Evolutionary conservation across 2,888 invertebrate genomes (phyloP).

Genomic region (Saturnia pavonia): DNA sequence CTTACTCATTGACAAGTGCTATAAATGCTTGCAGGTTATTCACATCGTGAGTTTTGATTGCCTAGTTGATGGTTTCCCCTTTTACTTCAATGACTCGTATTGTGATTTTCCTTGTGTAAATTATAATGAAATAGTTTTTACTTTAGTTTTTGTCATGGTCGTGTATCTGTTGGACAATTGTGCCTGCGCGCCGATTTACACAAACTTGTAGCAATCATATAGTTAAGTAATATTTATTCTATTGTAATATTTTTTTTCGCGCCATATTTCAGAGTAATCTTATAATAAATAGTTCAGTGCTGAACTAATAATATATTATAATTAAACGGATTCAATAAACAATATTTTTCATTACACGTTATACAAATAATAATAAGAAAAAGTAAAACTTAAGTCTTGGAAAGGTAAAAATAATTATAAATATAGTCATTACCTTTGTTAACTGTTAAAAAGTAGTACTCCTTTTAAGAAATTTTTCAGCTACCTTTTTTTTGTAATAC

Average conservation of each 20-base stretch:
- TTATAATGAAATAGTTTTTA: conserved; percentile 5
- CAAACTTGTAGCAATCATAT: background rate
- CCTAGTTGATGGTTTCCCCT: conserved; percentile 4
- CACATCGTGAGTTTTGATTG: conserved; percentile 5
- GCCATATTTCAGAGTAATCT: background rate
- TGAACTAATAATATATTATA: no score
- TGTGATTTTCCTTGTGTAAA: conserved; percentile 5
- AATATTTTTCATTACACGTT: no score
- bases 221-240: background rate
- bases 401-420: no score
- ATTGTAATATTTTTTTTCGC: background rate
- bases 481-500: background rate
- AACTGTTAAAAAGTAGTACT: no score
- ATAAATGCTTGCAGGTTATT: conserved; percentile 24
- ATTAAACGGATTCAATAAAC: no score
- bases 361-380: no score
- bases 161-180: background rate
- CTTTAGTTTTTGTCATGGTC: background rate
- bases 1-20: conserved; percentile 50
- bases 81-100: background rate
- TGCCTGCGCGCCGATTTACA: background rate
- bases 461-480: background rate
- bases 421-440: no score
- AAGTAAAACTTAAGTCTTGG: no score
- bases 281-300: no score